Base-by-base conservation (phyloP, 2,797 vertebrate species). In the Anniella stebbinsi region DNA sequence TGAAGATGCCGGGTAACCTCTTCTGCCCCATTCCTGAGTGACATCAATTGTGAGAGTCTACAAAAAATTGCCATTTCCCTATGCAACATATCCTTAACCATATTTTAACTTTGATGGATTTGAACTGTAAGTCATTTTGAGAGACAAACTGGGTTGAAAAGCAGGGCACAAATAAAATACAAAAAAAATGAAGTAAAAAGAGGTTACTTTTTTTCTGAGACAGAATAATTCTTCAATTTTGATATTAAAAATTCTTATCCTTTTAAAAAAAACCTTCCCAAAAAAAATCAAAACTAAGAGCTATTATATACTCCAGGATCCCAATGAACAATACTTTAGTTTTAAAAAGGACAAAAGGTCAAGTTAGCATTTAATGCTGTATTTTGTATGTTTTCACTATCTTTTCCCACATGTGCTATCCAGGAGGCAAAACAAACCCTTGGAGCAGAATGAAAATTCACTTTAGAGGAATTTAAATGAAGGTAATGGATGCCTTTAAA, bases 401-500 rank as follows among this genome's bases (percentile, higher is more conserved):
- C 2, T 69, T 13, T 45, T 28, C 80, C 9, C 12, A 41, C 25
- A 60, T 86, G 75, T 76, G 12, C 54, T 60, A 63, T 80, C 33
- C 3, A 69, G 15, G 54, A 86, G 30, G 25, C 70, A 41, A 76
- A 69, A 69, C n/a, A 69, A 80, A 54, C 4, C 45, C n/a, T 80
- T 36, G 13, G 45, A 86, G 33, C 2, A 84, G 45, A 36, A 67
- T 51, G 70, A 90, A 85, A 70, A 28, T n/a, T 87, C 84, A 75
- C 75, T 85, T 93, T 63, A 84, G 77, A 92, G 92, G 75, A 93
- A 90, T 88, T 72, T 60, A 81, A 95, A 93, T 87, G 88, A 87
- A 93, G 92, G 77, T 38, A 91, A 87, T 77, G 87, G 92, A 88
- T 92, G 92, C 94, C 76, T 78, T 78, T 48, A 89, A 92, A 92